Base-by-base conservation (phyloP, 1,140 invertebrate genomes). In the Trichoplusia ni region DNA sequence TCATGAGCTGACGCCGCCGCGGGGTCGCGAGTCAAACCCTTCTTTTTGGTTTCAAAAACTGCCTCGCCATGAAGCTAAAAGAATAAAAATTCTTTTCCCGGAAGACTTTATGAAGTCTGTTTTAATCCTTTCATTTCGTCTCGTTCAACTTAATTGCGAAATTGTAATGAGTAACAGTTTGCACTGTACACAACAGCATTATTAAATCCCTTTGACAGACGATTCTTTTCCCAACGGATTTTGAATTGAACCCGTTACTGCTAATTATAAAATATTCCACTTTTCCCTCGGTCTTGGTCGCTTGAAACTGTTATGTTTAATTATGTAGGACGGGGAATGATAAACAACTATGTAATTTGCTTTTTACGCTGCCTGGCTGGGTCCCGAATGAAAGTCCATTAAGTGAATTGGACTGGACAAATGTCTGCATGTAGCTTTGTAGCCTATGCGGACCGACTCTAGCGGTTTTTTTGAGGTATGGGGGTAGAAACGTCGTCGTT, bases 361-460 rank as follows among this genome's bases (percentile, higher is more conserved):
- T 33, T 61, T 54, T 61, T 61, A 51, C 44, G 46, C 44, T 40
- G 23, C 38, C 44, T 51, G 42, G 40, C 19, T 31, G 40, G 40
- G 19, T 42, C 8, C 21, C 35, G 31, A 56, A 47, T 44, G 51
- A 27, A 47, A 42, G 51, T 64, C 49, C 49, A 54, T 64, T 64
- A 64, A 64, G 37, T 33, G 37, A 54, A 64, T 64, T 64, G 49
- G 49, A 56, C 29, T 54, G 35, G 49, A 46, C 40, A 60, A 60
- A 46, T 35, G 29, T 60, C 35, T 7, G 27, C 31, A 13, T 60
- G 16, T 60, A 47, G 29, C 27, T 46, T 29, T 60, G 56, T 31
- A 16, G 35, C 13, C 8, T 21, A 8, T 19, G 1, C 9, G 38
- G 4, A 4, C 11, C 2, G 21, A 40, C 54, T 42, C 38, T 42